phyloP scores from a whole-genome alignment of 2,797 vertebrate genomes.

The Xerus rutilus region DNA sequence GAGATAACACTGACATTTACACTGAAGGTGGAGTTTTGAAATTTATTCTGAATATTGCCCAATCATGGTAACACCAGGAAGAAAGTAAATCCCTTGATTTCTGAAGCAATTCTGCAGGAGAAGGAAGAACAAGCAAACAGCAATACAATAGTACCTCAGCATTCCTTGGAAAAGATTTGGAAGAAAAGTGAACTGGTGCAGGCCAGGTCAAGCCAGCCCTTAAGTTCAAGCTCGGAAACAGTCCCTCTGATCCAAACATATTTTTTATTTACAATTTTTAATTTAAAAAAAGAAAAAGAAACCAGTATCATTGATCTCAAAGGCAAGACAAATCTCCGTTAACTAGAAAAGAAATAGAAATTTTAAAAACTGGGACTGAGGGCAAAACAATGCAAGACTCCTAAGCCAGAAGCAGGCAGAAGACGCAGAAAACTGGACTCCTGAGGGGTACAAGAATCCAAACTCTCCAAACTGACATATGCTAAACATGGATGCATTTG shows the following conservation, averaged over 20 bases:
- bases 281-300: background rate
- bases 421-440: background rate
- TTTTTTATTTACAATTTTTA: constrained; percentile 42
- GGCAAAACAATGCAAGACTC: constrained; percentile 5
- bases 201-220: background rate
- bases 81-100: constrained; percentile 71
- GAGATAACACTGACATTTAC: constrained; percentile 80
- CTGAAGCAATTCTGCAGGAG: constrained; percentile 55
- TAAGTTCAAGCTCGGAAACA: background rate
- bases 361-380: background rate
- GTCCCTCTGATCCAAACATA: background rate
- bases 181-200: background rate
- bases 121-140: constrained; percentile 5
- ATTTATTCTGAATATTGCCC: constrained; percentile 73
- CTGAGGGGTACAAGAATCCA: background rate
- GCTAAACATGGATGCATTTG: background rate
- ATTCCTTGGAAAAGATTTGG: background rate
- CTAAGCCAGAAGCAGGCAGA: background rate
- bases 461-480: background rate
- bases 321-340: constrained; percentile 29
- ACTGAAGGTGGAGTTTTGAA: constrained; percentile 73
- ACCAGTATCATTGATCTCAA: background rate
- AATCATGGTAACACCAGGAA: constrained; percentile 69
- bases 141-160: background rate
- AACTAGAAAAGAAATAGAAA: background rate